phyloP scores from a whole-genome alignment of 2,888 invertebrate species.

The Frankliniella intonsa region DNA sequence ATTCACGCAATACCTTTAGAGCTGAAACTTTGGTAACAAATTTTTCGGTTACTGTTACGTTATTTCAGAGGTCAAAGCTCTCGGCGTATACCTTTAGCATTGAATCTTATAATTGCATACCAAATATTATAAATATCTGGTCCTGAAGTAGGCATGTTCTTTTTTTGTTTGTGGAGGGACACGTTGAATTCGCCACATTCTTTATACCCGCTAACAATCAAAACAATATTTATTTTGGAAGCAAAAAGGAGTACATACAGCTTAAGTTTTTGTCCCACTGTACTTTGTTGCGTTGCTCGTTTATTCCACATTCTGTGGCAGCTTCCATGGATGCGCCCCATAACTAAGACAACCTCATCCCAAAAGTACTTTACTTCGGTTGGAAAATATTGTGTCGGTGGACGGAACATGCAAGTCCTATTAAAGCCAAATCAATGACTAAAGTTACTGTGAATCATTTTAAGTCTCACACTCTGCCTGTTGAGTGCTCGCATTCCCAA shows the following conservation, averaged over 20 bases:
- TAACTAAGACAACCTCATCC: not conserved
- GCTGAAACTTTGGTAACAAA: not conserved
- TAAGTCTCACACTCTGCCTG: slow-evolving; percentile 24
- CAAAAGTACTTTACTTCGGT: slow-evolving; percentile 23
- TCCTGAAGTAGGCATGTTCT: not conserved
- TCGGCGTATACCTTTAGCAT: slow-evolving; percentile 2
- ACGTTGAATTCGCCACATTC: not conserved
- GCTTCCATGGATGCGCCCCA: slow-evolving; percentile 21
- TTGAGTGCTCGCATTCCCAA: slow-evolving; percentile 26
- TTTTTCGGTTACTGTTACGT: not conserved
- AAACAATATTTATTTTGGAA: not conserved
- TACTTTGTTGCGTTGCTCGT: no score
- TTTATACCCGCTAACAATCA: not conserved
- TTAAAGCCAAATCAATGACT: slow-evolving; percentile 13
- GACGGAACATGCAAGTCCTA: slow-evolving; percentile 19
- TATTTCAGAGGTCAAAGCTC: not conserved
- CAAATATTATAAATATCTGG: not conserved
- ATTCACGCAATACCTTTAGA: not conserved
- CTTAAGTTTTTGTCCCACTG: not conserved
- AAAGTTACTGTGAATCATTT: slow-evolving; percentile 10
- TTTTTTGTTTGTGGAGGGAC: not conserved
- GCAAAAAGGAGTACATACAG: not conserved
- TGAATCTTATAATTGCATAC: not conserved
- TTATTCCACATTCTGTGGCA: slow-evolving; percentile 2
- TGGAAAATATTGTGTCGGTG: slow-evolving; percentile 20